Percentiles rank a stretch among this genome's conserved stretches.
Conservation (phyloP, 1,140 invertebrate genomes). For the Leptinotarsa texana region DNA sequence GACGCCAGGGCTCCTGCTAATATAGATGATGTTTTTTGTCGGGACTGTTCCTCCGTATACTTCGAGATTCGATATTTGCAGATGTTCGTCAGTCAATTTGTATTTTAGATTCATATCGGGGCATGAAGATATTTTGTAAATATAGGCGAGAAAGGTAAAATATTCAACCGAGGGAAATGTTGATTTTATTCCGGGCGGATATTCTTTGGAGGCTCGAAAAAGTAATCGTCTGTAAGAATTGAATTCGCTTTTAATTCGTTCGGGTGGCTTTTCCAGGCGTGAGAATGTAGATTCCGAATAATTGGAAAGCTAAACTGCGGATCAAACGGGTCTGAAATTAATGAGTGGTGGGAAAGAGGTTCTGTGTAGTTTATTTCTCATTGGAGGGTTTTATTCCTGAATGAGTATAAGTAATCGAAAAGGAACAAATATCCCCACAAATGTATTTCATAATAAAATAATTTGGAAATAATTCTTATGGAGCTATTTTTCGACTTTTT, state of each 20-base stretch:
- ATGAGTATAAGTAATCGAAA: neutral
- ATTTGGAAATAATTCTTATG: no score
- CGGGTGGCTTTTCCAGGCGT: neutral
- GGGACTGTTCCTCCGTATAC: slow-evolving; percentile 19
- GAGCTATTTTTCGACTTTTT: no score
- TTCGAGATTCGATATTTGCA: slow-evolving; percentile 30
- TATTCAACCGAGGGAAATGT: slow-evolving; percentile 7
- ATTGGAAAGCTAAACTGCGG: neutral
- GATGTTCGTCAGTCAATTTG: slow-evolving; percentile 28
- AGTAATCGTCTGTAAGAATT: slow-evolving; percentile 5
- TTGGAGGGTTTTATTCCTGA: neutral
- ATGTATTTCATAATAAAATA: no score
- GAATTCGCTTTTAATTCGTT: neutral
- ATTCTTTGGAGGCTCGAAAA: neutral
- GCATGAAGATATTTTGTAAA: slow-evolving; percentile 11
- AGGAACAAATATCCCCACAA: neutral
- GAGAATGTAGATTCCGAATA: neutral
- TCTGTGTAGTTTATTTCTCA: neutral
- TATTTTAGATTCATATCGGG: slow-evolving; percentile 1
- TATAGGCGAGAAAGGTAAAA: neutral
- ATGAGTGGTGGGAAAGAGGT: neutral
- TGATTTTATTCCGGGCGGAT: slow-evolving; percentile 6
- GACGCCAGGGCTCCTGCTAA: neutral
- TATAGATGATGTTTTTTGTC: slow-evolving; percentile 19
- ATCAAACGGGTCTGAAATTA: neutral